Evolutionary conservation across 2,888 invertebrate genomes (phyloP).

Genomic region (Morinoia aosen): DNA sequence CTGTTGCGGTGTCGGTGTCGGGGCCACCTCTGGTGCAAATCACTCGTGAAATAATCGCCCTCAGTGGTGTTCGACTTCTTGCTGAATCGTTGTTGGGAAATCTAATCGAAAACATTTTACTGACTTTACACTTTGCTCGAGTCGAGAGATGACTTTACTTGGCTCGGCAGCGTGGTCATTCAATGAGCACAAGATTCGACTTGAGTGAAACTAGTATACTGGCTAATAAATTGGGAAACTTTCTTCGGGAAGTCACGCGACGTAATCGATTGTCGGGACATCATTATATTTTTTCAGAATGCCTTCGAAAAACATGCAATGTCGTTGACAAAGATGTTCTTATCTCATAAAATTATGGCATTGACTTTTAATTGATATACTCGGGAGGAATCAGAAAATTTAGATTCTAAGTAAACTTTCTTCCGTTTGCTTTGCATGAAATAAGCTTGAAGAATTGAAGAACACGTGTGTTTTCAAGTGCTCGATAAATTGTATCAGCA

Average conservation of each 20-base stretch:
- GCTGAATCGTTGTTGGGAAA: background rate
- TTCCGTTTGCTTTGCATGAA: background rate
- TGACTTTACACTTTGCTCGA: background rate
- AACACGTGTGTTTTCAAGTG: background rate
- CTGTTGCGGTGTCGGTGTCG: background rate
- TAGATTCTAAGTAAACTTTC: background rate
- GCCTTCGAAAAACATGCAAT: too few species aligned
- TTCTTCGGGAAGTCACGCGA: background rate
- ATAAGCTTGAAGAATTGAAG: background rate
- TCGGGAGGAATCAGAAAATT: background rate
- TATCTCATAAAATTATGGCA: background rate
- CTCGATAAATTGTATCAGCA: background rate
- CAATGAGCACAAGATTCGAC: background rate
- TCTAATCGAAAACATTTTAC: background rate
- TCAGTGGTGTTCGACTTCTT: background rate
- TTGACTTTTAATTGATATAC: background rate
- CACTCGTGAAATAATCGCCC: background rate
- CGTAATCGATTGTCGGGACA: background rate
- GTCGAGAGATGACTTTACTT: background rate
- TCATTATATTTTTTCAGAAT: too few species aligned
- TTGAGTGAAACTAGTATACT: background rate
- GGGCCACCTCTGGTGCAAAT: background rate
- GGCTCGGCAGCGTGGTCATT: background rate
- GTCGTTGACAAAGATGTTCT: too few species aligned
- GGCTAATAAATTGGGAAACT: background rate